phyloP scores from a whole-genome alignment of 2,797 vertebrate species.

The Phrynocephalus forsythii region DNA sequence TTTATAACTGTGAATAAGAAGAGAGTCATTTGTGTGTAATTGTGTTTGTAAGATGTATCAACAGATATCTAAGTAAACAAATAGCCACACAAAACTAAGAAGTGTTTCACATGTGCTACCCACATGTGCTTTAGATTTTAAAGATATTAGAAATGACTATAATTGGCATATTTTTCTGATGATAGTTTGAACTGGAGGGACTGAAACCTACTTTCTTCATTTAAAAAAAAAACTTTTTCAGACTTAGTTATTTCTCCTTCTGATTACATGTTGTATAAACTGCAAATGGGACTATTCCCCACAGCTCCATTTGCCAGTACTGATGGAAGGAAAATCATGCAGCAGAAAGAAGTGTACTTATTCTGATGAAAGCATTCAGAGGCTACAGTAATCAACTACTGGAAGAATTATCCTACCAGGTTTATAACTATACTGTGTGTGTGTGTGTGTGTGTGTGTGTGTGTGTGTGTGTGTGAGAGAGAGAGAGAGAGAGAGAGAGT shows the following conservation, averaged over 20 bases:
- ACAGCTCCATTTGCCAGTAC: not conserved
- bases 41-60: no score
- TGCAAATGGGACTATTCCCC: not conserved
- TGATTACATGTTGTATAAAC: slow-evolving; percentile 17
- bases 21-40: no score
- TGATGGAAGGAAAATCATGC: slow-evolving; percentile 12
- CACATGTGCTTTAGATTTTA: slow-evolving; percentile 54
- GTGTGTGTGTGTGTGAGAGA: no score
- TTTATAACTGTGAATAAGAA: no score
- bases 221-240: slow-evolving; percentile 15
- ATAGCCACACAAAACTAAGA: no score
- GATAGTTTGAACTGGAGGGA: slow-evolving; percentile 52
- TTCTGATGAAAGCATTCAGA: slow-evolving; percentile 11
- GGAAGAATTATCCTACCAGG: not conserved
- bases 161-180: slow-evolving; percentile 58
- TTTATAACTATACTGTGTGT: not conserved
- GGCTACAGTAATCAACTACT: not conserved
- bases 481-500: no score
- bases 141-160: slow-evolving; percentile 63
- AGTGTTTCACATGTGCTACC: not conserved
- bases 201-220: slow-evolving; percentile 35
- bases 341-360: not conserved
- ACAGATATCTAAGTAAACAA: no score
- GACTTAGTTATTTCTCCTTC: slow-evolving; percentile 33
- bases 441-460: no score